Conservation (phyloP, 2,888 invertebrate species). For the Morinoia aosen region DNA sequence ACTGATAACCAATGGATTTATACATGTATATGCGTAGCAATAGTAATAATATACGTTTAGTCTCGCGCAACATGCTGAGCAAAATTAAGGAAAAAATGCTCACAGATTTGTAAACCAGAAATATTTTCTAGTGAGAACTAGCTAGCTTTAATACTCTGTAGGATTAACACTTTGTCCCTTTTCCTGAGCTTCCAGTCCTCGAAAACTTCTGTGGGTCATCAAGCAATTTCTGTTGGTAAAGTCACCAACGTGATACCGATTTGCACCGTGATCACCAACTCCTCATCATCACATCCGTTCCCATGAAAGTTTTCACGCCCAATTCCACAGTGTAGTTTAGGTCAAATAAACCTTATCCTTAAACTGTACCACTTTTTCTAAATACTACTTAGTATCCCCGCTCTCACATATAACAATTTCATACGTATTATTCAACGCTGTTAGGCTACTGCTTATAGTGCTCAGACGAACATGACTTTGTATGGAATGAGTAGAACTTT, state of each 20-base stretch:
- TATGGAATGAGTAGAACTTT: neutral
- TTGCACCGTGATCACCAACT: neutral
- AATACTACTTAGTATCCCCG: neutral
- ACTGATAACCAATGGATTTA: conserved; percentile 4
- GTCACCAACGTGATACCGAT: neutral
- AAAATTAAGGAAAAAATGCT: conserved; percentile 9
- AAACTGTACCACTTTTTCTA: neutral
- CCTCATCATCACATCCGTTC: neutral
- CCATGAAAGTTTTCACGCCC: neutral
- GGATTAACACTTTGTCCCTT: neutral
- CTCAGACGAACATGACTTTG: neutral
- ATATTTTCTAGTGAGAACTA: neutral
- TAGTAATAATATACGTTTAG: neutral
- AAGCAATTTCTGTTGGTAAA: neutral
- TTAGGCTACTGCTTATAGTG: neutral
- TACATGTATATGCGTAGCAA: conserved; percentile 41
- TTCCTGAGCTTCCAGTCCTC: neutral
- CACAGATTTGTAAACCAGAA: neutral
- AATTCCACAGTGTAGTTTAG: neutral
- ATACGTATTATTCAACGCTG: neutral
- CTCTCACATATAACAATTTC: neutral
- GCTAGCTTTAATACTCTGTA: neutral
- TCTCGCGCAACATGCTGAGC: neutral
- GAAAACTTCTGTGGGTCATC: neutral
- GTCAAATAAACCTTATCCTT: neutral